These are phyloP conservation scores for Erithacus rubecula DNA, from an alignment of 2,797 vertebrate species.

Conservation along the genomic window DNA sequence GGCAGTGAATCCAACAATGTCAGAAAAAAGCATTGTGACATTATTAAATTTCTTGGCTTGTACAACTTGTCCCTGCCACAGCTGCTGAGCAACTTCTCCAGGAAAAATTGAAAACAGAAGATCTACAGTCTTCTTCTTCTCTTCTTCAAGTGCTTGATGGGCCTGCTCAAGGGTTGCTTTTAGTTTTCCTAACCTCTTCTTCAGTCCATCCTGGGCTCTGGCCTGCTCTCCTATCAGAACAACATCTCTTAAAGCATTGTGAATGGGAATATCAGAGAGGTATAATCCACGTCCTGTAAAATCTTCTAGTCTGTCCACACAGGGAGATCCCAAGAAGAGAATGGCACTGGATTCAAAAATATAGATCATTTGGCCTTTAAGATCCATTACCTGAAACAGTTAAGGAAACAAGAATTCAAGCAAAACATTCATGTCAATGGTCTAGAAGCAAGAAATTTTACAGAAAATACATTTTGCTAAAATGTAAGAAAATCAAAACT, in stretches of 20 bases:
- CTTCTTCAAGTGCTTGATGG: constrained; percentile 94
- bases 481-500: neutral
- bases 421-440: neutral
- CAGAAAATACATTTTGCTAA: neutral
- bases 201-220: constrained; percentile 94
- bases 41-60: constrained; percentile 94
- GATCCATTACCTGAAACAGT: constrained; percentile 89
- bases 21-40: constrained; percentile 97
- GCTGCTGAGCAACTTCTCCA: constrained; percentile 91
- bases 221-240: constrained; percentile 97
- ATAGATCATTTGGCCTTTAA: constrained; percentile 99
- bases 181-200: constrained; percentile 95
- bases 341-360: constrained; percentile 91
- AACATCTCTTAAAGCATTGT: constrained; percentile 94
- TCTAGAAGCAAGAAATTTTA: neutral
- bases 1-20: constrained; percentile 97
- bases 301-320: constrained; percentile 95
- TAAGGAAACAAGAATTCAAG: constrained; percentile 22
- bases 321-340: constrained; percentile 94
- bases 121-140: constrained; percentile 96
- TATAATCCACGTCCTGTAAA: constrained; percentile 94
- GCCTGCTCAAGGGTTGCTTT: constrained; percentile 94
- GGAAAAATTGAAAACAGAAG: constrained; percentile 97
- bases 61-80: constrained; percentile 95
- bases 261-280: constrained; percentile 96